Conservation (phyloP, 2,113 vertebrate genomes). For the Arvicanthis niloticus region DNA sequence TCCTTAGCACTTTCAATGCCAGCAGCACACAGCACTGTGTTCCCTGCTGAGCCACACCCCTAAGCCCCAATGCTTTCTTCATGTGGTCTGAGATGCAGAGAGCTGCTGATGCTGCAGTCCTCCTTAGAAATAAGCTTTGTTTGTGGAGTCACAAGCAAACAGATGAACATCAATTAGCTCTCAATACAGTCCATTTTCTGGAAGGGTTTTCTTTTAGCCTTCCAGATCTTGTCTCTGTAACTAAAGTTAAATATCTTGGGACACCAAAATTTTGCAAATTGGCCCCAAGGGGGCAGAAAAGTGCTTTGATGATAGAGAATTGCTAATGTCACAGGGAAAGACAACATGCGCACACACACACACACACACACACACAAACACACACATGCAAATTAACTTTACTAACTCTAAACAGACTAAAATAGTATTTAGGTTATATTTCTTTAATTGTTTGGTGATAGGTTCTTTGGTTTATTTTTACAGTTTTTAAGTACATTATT, state of each 20-base stretch:
- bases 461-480: neutral
- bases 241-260: conserved; percentile 42
- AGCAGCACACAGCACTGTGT: neutral
- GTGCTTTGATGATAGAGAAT: neutral
- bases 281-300: conserved; percentile 5
- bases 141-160: neutral
- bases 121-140: neutral
- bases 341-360: neutral
- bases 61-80: neutral
- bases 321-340: neutral
- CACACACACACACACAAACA: neutral
- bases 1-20: conserved; percentile 48
- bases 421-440: neutral
- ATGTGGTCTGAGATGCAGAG: neutral
- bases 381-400: neutral
- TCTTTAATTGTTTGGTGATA: neutral
- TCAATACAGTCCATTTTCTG: neutral
- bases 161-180: neutral
- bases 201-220: neutral
- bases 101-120: no score
- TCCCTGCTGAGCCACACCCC: conserved; percentile 39
- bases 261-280: neutral
- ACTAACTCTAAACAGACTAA: neutral
- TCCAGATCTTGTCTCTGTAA: conserved; percentile 20
- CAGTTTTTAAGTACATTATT: neutral